Base-by-base conservation (phyloP, 2,888 invertebrate species). In the Stenotaenia linearis region DNA sequence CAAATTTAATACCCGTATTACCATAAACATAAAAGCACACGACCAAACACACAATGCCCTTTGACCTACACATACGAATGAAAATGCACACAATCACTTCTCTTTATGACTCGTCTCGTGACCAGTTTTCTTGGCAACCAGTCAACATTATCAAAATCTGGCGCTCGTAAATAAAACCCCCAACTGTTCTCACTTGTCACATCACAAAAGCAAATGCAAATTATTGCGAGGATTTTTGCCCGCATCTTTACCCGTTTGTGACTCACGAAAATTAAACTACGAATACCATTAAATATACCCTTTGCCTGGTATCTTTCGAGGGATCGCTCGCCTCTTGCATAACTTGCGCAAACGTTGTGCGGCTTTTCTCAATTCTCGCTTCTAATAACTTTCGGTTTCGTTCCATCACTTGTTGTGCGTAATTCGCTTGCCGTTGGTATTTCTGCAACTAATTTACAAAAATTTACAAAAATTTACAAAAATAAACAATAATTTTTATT, bases 391-490 rank as follows among this genome's bases (percentile, higher is more conserved):
- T 28, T 15, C 69, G 5, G 23, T 78, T 78, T 21, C 74, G 5
- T 32, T 78, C 78, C 61, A 40, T 35, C 10, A 78, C 78, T 74
- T 78, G 78, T 35, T 78, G 78, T 5, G 78, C 78, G 23, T 78
- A 78, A n/a, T 15, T 74, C 4, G 74, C 78, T 32, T 78, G 78
- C 9, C 78, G 4, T 35, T 78, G 78, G 21, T 78, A 78, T 35
- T 78, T 78, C 28, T 74, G 25, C 74, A 78, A 37, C 78, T 78
- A n/a, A n/a, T n/a, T n/a, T n/a, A n/a, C n/a, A n/a, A n/a, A n/a
- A n/a, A n/a, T n/a, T n/a, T n/a, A n/a, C n/a, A n/a, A n/a, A n/a
- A n/a, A n/a, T n/a, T n/a, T n/a, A n/a, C n/a, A n/a, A n/a, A n/a
- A n/a, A n/a, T n/a, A n/a, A n/a, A n/a, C n/a, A n/a, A n/a, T n/a